Evolutionary conservation across 1,140 invertebrate species (phyloP), one percentile per base, ranked within the genome.

Genomic region (Formica selysi): DNA sequence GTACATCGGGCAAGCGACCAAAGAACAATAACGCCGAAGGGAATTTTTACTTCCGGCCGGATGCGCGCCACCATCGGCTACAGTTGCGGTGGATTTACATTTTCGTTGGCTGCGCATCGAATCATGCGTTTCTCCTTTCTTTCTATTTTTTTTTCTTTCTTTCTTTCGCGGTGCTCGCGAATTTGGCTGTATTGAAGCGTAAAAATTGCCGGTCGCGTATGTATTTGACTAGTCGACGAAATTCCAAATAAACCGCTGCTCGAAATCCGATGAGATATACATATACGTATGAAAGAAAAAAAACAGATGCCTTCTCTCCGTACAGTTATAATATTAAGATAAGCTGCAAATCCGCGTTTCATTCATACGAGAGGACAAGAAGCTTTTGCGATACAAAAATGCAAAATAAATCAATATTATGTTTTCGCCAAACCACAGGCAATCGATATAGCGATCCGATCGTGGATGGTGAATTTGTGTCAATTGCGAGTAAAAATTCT

Each of bases 41-140:
- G 79, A 83, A 83, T 83, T 83, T 81, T 81, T 83, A 83, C 68
- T 83, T 83, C 79, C 68, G 79, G 68, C 54, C 79, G 54, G 79
- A 44, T 74, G 68, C 68, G 51, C 61, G 57, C 68, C 54, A 70
- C 54, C 48, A 51, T 51, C 54, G 68, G 68, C n/a, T 74, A 32
- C 79, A 57, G 68, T 83, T 54, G 51, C n/a, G 71, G 54, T 44
- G 79, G 73, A 87, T 89, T 89, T 90, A 81, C 86, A 90, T 92
- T 91, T 89, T 90, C 87, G 48, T 79, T 84, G 85, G 76, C 59
- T 85, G 44, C 54, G 64, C 87, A 89, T 89, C 90, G 90, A 91
- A 86, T 83, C 73, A 70, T 44, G 64, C 48, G 59, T 70, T 11
- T 48, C 32, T 19, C 57, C 32, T 76, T 22, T 38, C 22, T 59